Percentiles rank a stretch among this genome's conserved stretches.
Conservation (phyloP, 2,888 invertebrate species). For the Pristionchus arcanus region DNA sequence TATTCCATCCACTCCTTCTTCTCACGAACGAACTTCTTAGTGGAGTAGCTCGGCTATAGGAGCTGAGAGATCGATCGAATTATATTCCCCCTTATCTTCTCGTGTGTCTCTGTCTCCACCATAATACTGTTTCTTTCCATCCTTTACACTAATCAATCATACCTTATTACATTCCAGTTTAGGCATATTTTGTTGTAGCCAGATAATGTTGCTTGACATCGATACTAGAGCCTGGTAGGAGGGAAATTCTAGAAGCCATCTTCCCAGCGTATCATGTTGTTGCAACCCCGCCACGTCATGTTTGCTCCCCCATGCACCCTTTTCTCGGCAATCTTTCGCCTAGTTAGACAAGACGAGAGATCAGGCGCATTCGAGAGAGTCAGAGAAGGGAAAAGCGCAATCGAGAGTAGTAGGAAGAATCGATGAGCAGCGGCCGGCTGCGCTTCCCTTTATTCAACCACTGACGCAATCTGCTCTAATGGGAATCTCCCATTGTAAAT, state of each 20-base stretch:
- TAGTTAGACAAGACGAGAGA: neutral
- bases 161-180: too few relatives aligned
- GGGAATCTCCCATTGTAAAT: neutral
- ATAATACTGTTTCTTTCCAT: too few relatives aligned
- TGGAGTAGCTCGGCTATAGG: neutral
- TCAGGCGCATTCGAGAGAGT: neutral
- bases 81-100: too few relatives aligned
- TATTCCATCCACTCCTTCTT: neutral
- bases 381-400: too few relatives aligned
- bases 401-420: neutral
- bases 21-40: neutral
- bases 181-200: too few relatives aligned
- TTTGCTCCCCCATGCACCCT: neutral
- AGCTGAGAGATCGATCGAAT: too few relatives aligned
- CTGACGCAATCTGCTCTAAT: neutral
- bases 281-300: neutral
- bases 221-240: too few relatives aligned
- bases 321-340: neutral
- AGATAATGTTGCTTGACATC: too few relatives aligned
- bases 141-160: too few relatives aligned
- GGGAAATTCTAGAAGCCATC: too few relatives aligned
- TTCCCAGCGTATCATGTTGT: neutral
- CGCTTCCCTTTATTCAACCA: constrained; percentile 4
- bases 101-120: too few relatives aligned
- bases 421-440: neutral